Conservation (phyloP, 2,797 vertebrate species). For the Ficedula albicollis region DNA sequence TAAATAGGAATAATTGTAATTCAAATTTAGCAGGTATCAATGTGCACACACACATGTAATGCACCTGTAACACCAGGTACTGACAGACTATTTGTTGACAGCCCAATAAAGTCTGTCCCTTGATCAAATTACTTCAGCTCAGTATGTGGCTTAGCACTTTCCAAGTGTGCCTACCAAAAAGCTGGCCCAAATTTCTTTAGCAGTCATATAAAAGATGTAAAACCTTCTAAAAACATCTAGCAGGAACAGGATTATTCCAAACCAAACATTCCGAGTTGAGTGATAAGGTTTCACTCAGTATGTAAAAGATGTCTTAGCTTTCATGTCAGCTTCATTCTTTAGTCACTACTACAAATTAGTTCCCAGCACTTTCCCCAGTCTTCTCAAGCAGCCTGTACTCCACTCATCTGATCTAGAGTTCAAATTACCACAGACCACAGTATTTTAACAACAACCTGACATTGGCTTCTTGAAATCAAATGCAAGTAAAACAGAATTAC, state of each 20-base stretch:
- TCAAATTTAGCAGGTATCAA: background rate
- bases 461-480: background rate
- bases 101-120: background rate
- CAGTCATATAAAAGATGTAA: background rate
- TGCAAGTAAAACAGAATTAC: background rate
- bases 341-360: background rate
- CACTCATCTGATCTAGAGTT: background rate
- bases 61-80: background rate
- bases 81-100: background rate
- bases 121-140: background rate
- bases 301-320: constrained; percentile 51
- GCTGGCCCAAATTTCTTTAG: background rate
- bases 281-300: background rate
- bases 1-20: background rate
- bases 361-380: background rate
- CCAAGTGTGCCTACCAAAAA: background rate
- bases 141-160: background rate
- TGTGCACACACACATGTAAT: background rate
- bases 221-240: constrained; percentile 17
- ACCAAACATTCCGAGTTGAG: background rate
- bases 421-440: background rate
- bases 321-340: constrained; percentile 15
- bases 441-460: background rate
- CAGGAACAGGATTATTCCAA: background rate
- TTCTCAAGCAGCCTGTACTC: background rate